These are phyloP conservation scores for Cervus canadensis DNA, from an alignment of 2,113 vertebrate species.

Conservation along the genomic window DNA sequence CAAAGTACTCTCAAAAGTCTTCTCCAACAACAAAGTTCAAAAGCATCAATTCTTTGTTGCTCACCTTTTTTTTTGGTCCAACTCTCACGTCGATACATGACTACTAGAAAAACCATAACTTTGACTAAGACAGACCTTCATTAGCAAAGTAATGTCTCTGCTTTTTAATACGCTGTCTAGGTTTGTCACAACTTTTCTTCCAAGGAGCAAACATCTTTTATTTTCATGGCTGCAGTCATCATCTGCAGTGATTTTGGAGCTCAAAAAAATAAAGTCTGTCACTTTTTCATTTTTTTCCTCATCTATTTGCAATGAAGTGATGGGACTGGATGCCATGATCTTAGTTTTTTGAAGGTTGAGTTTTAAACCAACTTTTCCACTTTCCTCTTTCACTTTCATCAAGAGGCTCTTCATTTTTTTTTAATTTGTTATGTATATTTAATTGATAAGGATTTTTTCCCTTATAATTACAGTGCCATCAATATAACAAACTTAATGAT, in stretches of 20 bases:
- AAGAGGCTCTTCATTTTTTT: background rate
- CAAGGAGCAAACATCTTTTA: background rate
- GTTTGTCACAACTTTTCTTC: background rate
- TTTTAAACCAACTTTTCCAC: background rate
- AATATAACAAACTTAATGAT: background rate
- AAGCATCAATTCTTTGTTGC: background rate
- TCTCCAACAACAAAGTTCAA: background rate
- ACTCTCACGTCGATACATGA: background rate
- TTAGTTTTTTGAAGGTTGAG: background rate
- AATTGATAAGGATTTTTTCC: background rate
- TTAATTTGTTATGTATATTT: background rate
- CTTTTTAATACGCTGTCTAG: background rate
- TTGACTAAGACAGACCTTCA: background rate
- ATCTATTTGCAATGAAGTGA: background rate
- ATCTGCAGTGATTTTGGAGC: background rate
- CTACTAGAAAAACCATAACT: background rate
- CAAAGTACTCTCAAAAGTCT: background rate
- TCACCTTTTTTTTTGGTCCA: background rate
- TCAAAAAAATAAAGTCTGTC: background rate
- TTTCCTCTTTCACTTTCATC: background rate
- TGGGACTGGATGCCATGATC: background rate
- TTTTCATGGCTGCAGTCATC: background rate
- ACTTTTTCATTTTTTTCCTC: background rate
- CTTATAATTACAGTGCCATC: background rate
- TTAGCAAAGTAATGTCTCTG: background rate